Evolutionary conservation across 53 echinoderm and acorn worm species (phyloP).

Genomic region (Arbacia lixula): DNA sequence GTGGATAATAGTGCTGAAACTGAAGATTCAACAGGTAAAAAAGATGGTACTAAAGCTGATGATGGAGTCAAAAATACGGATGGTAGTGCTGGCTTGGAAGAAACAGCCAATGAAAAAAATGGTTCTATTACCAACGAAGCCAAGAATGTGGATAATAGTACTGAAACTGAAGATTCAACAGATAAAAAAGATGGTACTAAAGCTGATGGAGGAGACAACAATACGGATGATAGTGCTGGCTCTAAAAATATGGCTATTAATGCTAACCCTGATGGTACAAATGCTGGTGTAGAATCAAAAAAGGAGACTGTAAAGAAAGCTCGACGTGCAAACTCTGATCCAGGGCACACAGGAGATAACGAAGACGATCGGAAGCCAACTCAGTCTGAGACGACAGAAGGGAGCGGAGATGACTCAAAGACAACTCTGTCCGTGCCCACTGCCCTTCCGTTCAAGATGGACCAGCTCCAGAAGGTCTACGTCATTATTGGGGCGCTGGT

Average conservation of each 20-base stretch:
- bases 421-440: neutral
- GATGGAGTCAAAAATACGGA: too few species aligned
- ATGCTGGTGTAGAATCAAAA: neutral
- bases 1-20: neutral
- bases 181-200: neutral
- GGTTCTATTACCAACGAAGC: neutral
- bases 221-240: too few species aligned
- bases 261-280: neutral
- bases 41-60: neutral
- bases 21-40: neutral
- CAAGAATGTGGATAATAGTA: neutral
- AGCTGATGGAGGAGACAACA: neutral
- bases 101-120: neutral
- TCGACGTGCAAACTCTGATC: too few species aligned
- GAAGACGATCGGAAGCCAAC: neutral
- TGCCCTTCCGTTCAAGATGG: neutral
- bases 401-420: neutral
- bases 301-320: neutral
- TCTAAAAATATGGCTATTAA: neutral
- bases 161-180: neutral
- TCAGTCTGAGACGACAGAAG: neutral
- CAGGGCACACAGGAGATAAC: too few species aligned
- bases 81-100: too few species aligned
- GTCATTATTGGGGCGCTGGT: slow-evolving; percentile 73
- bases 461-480: slow-evolving; percentile 36